Evolutionary conservation across 2,797 vertebrate species (phyloP).

Genomic region (Thripadectes ignobilis): DNA sequence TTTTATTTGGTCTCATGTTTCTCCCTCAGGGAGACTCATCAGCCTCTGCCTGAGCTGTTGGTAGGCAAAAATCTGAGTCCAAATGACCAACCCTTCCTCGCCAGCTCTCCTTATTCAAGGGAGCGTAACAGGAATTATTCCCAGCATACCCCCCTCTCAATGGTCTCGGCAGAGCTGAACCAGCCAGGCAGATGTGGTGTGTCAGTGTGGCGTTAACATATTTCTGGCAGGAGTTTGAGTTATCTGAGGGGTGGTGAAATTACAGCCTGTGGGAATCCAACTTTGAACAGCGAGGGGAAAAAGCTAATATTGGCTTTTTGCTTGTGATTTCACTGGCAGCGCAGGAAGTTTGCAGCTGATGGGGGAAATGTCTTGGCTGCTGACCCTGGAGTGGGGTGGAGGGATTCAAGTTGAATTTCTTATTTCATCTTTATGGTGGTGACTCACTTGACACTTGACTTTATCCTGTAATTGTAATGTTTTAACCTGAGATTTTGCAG

Average conservation of each 20-base stretch:
- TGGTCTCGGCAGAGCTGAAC: not conserved
- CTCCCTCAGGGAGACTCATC: not conserved
- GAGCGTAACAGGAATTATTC: not conserved
- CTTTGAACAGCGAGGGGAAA: not conserved
- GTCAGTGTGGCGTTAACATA: accelerated
- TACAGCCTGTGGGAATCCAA: not conserved
- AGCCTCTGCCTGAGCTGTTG: accelerated
- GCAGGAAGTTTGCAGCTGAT: not conserved
- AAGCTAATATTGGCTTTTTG: not conserved
- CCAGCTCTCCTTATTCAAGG: not conserved
- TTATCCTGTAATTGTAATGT: not conserved
- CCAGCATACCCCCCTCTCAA: not conserved
- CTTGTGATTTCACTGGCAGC: not conserved
- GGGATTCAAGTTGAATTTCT: not conserved
- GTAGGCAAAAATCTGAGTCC: not conserved
- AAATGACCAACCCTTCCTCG: not conserved
- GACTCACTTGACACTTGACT: slow-evolving; percentile 38
- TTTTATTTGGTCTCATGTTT: accelerated
- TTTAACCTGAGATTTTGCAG: not conserved
- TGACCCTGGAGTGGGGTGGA: not conserved
- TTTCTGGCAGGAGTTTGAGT: not conserved
- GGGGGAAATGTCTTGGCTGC: slow-evolving; percentile 30
- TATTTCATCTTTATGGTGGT: slow-evolving; percentile 18
- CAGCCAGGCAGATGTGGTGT: not conserved
- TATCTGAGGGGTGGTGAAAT: not conserved